Percentiles rank a stretch among this genome's conserved stretches.
phyloP scores from a whole-genome alignment of 2,113 vertebrate genomes.

The Chlamydotis undulata region DNA sequence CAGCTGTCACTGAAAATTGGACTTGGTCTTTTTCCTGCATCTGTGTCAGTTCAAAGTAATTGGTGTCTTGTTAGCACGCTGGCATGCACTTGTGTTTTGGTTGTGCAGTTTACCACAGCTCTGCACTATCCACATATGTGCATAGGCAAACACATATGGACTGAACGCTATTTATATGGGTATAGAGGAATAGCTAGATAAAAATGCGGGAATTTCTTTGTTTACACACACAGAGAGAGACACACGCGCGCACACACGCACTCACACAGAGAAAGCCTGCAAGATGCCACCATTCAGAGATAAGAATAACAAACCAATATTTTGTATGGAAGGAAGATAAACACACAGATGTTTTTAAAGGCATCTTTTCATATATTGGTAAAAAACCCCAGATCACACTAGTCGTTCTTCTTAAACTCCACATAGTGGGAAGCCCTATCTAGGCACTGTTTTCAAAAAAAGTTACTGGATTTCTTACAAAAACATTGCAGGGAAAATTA shows the following conservation, averaged over 20 bases:
- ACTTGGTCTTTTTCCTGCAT: neutral
- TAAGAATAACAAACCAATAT: neutral
- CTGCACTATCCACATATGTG: neutral
- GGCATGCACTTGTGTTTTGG: neutral
- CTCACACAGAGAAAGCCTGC: neutral
- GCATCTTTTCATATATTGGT: neutral
- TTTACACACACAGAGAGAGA: neutral
- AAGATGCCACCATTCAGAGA: neutral
- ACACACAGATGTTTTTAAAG: neutral
- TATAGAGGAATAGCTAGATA: neutral
- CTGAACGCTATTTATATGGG: neutral
- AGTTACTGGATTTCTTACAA: neutral
- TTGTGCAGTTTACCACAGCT: neutral
- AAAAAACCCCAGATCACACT: rapidly evolving
- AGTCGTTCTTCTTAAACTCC: neutral
- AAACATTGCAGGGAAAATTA: neutral
- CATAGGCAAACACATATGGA: neutral
- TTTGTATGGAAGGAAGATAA: neutral
- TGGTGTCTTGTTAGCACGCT: neutral
- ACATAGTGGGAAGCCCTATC: neutral
- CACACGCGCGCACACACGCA: neutral
- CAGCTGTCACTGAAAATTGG: neutral
- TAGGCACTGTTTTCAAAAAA: neutral
- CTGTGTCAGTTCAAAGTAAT: neutral
- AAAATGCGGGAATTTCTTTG: neutral